Base-by-base conservation (phyloP, 2,888 invertebrate species). In the Biston betularia region DNA sequence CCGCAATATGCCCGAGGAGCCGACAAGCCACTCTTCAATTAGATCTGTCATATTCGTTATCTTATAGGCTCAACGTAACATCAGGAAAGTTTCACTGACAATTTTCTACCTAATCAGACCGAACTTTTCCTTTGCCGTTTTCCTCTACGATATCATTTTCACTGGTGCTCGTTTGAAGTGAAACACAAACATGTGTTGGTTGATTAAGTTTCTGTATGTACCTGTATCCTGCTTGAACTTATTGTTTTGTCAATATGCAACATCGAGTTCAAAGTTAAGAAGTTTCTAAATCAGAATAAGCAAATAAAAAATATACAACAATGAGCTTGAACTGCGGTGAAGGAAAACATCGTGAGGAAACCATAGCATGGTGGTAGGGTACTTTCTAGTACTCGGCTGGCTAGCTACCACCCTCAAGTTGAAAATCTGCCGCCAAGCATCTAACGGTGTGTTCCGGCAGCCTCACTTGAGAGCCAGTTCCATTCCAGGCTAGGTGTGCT, bases 11-110 rank as follows among this genome's bases (percentile, higher is more conserved):
- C 77, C 79, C 73, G 79, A 79, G 77, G 76, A 80, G 76, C 78
- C 79, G 78, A 78, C 81, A 80, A 81, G 78, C 78, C 82, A 81
- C 79, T 82, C 84, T 82, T 83, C 84, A 86, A 85, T 86, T 86
- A 82, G 76, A 77, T 78, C 80, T 78, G 75, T 79, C 75, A 75
- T 75, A 73, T 70, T 83, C 79, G 81, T 81, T 84, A 83, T 80
- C 80, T 79, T 76, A 73, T 76, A 76, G 79, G 80, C 80, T 70
- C 69, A 69, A 69, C 65, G 59, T 70, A 73, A 70, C 69, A 71
- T 71, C 75, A 73, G 69, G 58, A 68, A 73, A 73, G 57, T 75
- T 75, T 73, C 69, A 66, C 70, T 69, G 63, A 68, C 75, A 70
- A 73, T 75, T 75, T 72, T 75, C 71, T 69, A 75, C 75, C 68